Base-by-base conservation (phyloP, 2,113 vertebrate genomes). In the Microtus ochrogaster region DNA sequence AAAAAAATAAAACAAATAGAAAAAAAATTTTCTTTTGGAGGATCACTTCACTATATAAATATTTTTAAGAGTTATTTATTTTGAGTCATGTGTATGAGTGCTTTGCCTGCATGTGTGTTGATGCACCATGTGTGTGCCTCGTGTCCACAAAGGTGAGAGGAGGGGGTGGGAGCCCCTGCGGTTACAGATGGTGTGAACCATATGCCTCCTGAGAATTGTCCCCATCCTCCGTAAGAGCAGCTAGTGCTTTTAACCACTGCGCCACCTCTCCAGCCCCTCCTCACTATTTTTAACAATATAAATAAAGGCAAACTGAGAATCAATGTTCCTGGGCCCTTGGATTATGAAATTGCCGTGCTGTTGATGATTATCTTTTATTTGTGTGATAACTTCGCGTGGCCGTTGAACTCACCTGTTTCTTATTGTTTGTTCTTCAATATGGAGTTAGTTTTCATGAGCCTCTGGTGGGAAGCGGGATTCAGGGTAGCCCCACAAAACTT, bases 381-480 rank as follows among this genome's bases (percentile, higher is more conserved):
- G 1, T 72, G 5, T 78, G 68, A 39, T 83, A 78, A 55, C 13
- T 91, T 87, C 68, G 49, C 8, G 3, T 89, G 63, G 49, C 19
- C 39, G 47, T 79, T 65, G 30, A 84, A 33, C 30, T 83, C 68
- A 83, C 36, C 2, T 36, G 26, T 79, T 92, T 82, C 33, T 21
- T 84, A 24, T 44, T 87, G 21, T 55, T 90, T 36, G 65, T 55
- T 92, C 92, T 90, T 39, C 52, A 47, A 65, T 36, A 36, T 77
- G 14, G 95, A 82, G 68, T 22, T 36, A 55, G 41, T 92, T 95
- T 90, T 82, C 19, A 30, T 81, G 41, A 90, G 86, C 36, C 94
- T 95, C 74, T 87, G 36, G 30, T 28, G 39, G 58, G 41, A 86
- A 24, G 17, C 13, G 4, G n/a, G 19, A 22, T 16, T 78, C 79